Base-by-base conservation (phyloP, 2,888 invertebrate genomes). In the Ischnura elegans region DNA sequence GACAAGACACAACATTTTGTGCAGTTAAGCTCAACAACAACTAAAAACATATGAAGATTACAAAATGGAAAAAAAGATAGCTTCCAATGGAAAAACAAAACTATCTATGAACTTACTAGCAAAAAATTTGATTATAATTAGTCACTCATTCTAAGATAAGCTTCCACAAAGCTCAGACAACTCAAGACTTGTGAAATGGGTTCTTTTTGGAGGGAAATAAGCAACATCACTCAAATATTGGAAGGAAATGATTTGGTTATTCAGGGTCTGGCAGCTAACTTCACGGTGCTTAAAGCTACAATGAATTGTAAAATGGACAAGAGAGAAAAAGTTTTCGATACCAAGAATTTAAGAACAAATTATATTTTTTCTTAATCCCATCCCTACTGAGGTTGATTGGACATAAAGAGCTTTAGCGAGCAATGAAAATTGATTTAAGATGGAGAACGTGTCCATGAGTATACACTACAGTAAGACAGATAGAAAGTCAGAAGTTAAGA, bases 21-120 rank as follows among this genome's bases (percentile, higher is more conserved):
- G 86, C 94, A 94, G 94, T 66, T 94, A 85, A 93, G 94, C 94
- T 76, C 93, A 94, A 93, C 46, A 66, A 93, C 87, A 42, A 51
- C 51, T 51, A 51, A 90, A 90, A 90, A 90, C 90, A 93, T 46
- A 84, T 51, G 66, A 87, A 86, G 85, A 93, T 93, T 85, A 93
- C 84, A 93, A 36, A 51, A 93, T 93, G 85, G 61, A 86, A 90
- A 61, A 76, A 93, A 93, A 47, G 55, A 36, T 42, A 86, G 47
- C 85, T 46, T 85, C 47, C 42, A 85, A 42, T 93, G 84, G 84
- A 42, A 47, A 86, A 86, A 86, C 46, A 90, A 85, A 93, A 93
- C 55, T 84, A 84, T 10, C 84, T 84, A 93, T 25, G n/a, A n/a
- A n/a, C n/a, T n/a, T n/a, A n/a, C 19, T 46, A n/a, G n/a, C 55